Percentiles rank a stretch among this genome's conserved stretches.
These are phyloP conservation scores for Amphiura filiformis DNA, from an alignment of 35 echinoderm and acorn worm species.

Conservation along the genomic window DNA sequence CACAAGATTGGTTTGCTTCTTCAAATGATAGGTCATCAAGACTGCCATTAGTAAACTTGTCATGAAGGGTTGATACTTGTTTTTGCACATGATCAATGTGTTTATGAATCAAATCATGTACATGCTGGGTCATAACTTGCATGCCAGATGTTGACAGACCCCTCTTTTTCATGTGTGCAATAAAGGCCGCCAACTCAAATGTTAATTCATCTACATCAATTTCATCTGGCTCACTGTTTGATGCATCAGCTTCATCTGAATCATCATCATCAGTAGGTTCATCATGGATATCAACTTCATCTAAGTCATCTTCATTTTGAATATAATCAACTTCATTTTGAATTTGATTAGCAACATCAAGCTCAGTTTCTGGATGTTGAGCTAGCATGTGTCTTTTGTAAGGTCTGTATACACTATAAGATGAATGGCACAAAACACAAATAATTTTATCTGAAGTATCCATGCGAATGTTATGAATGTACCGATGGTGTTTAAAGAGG, in stretches of 20 bases:
- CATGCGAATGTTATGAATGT: slow-evolving; percentile 28
- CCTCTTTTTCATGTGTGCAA: slow-evolving; percentile 38
- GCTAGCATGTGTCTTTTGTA: slow-evolving; percentile 28
- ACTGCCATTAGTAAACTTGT: too few species aligned
- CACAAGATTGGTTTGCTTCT: too few species aligned
- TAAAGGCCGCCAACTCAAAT: background rate
- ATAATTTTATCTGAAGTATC: background rate
- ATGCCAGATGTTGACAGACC: slow-evolving; percentile 44
- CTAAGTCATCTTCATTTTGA: background rate
- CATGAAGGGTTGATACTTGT: too few species aligned
- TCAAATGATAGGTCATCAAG: too few species aligned
- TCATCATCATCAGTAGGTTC: slow-evolving; percentile 26
- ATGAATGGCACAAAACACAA: slow-evolving; percentile 34
- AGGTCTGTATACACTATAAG: slow-evolving; percentile 19
- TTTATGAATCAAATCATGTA: too few species aligned
- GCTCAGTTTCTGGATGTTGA: background rate
- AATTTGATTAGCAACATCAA: too few species aligned
- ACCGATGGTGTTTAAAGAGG: slow-evolving; percentile 31
- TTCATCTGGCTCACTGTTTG: background rate
- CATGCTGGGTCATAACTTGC: slow-evolving; percentile 20
- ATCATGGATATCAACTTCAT: background rate
- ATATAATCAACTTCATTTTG: background rate
- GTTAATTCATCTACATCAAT: background rate
- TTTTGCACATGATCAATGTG: too few species aligned
- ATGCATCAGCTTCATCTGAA: background rate